phyloP scores from a whole-genome alignment of 1,140 invertebrate genomes.

The Tetramorium simillimum region DNA sequence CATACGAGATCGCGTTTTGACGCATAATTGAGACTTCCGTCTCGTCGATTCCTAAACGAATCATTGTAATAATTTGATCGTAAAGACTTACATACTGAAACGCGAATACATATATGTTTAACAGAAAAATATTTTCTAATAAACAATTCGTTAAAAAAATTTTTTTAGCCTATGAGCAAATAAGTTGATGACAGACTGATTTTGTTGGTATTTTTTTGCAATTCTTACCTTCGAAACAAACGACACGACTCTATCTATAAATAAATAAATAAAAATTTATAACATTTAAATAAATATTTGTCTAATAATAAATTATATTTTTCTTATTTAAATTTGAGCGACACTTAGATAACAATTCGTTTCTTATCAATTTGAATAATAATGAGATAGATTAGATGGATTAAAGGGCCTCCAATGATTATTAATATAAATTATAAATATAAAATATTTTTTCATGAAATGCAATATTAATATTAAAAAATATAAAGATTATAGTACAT shows the following conservation, averaged over 20 bases:
- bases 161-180: not conserved
- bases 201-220: not conserved
- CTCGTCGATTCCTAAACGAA: not conserved
- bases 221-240: not conserved
- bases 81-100: not conserved
- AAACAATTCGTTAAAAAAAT: not conserved
- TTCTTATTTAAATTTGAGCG: not conserved
- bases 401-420: not conserved
- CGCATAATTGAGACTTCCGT: not conserved
- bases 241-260: not conserved
- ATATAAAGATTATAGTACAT: not conserved
- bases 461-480: constrained; percentile 1
- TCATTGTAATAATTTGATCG: not conserved
- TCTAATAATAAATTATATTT: not conserved
- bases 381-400: not conserved
- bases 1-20: not conserved
- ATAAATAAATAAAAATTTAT: not conserved
- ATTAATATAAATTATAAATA: not conserved
- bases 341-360: not conserved
- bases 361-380: not conserved
- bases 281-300: not conserved
- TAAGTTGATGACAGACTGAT: not conserved
- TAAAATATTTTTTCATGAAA: not conserved
- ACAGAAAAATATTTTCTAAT: not conserved
- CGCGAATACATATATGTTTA: not conserved